phyloP scores from a whole-genome alignment of 2,113 vertebrate genomes.

The Ranitomeya variabilis region DNA sequence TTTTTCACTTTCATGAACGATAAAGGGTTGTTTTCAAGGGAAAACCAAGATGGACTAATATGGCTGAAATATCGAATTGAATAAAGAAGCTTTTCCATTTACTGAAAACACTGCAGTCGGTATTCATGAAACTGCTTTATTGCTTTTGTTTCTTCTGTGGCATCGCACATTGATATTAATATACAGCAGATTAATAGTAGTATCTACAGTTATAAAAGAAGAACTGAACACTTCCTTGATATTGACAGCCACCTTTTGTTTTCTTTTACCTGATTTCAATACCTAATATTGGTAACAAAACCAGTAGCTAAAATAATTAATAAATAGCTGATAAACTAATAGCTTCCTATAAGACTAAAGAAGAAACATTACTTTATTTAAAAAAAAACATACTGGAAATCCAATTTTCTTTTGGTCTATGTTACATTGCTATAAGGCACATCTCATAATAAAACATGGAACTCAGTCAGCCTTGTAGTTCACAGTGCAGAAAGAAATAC shows the following conservation, averaged over 20 bases:
- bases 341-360: neutral
- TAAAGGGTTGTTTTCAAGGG: neutral
- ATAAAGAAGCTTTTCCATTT: neutral
- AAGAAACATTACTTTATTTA: neutral
- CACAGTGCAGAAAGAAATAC: constrained; percentile 55
- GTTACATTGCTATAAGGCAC: neutral
- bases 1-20: neutral
- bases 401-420: neutral
- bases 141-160: neutral
- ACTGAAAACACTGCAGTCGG: neutral
- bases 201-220: neutral
- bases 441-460: neutral
- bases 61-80: neutral
- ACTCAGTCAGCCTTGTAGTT: neutral
- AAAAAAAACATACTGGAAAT: neutral
- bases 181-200: neutral
- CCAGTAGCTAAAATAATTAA: neutral
- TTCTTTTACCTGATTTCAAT: neutral
- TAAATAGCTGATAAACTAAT: too few species aligned
- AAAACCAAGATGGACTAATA: neutral
- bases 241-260: neutral
- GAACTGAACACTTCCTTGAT: neutral
- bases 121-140: neutral
- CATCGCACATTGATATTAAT: neutral
- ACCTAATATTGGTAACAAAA: neutral